These are phyloP conservation scores for Macroteleia sp. DNA, from an alignment of 2,888 invertebrate genomes.

Conservation along the genomic window DNA sequence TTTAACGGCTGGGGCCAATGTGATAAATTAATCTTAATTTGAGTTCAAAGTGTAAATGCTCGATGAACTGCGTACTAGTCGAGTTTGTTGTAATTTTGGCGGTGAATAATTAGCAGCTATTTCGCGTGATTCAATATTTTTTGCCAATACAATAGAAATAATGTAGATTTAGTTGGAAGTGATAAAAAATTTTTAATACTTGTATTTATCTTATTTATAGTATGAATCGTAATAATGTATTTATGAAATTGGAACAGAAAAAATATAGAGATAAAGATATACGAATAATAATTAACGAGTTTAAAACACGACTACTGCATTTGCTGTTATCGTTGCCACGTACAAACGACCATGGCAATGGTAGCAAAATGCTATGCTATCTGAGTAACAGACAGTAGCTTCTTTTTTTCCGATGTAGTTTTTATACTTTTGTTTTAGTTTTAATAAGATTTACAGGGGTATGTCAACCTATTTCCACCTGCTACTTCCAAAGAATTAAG, in stretches of 20 bases:
- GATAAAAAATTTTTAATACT: neutral
- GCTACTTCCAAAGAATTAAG: too few species aligned
- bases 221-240: conserved; percentile 48
- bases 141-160: neutral
- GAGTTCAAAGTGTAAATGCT: conserved; percentile 39
- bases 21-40: conserved; percentile 58
- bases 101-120: conserved; percentile 20
- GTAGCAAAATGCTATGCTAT: conserved; percentile 51
- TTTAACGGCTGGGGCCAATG: conserved; percentile 38
- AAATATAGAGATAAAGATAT: conserved; percentile 53
- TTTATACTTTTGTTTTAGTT: conserved; percentile 41
- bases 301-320: conserved; percentile 62
- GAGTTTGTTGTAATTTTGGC: conserved; percentile 30
- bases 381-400: conserved; percentile 30
- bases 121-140: neutral
- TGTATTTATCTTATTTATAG: conserved; percentile 34
- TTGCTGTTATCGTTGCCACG: conserved; percentile 57
- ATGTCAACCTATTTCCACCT: conserved; percentile 40
- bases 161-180: neutral
- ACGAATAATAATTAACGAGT: conserved; percentile 57
- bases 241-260: conserved; percentile 50
- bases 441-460: conserved; percentile 11
- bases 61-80: conserved; percentile 15
- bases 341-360: conserved; percentile 59
- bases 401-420: conserved; percentile 21